These are phyloP conservation scores for Dicyrtomina minuta DNA, from an alignment of 2,888 invertebrate genomes.

Conservation along the genomic window DNA sequence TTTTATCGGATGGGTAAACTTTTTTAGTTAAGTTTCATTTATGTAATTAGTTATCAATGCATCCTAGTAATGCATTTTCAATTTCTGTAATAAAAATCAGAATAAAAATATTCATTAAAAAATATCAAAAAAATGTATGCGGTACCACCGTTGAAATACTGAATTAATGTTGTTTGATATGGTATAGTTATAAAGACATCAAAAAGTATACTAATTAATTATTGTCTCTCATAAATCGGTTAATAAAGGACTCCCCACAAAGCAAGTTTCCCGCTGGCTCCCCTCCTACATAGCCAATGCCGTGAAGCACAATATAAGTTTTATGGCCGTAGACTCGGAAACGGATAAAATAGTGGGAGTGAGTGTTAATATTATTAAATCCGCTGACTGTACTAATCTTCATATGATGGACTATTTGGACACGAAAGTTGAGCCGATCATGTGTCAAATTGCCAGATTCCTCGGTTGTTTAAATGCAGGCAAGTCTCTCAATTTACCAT, in stretches of 20 bases:
- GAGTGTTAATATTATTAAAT: slow-evolving; percentile 37
- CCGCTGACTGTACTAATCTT: slow-evolving; percentile 18
- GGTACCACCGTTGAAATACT: no score
- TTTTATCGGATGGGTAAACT: no score
- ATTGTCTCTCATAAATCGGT: no score
- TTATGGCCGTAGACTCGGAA: slow-evolving; percentile 38
- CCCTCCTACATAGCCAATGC: slow-evolving; percentile 33
- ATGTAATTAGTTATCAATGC: no score
- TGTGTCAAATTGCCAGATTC: slow-evolving; percentile 35
- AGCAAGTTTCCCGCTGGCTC: slow-evolving; percentile 36
- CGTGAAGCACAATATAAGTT: slow-evolving; percentile 33
- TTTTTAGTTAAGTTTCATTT: no score
- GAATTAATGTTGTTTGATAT: no score
- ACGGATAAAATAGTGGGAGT: slow-evolving; percentile 40
- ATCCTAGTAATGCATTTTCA: no score
- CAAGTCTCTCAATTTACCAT: slow-evolving; percentile 8
- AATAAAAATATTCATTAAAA: no score
- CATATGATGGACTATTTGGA: slow-evolving; percentile 31
- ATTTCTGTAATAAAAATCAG: no score
- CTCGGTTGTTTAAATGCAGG: slow-evolving; percentile 32
- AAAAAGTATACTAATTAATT: no score
- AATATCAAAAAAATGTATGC: no score
- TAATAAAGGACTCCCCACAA: slow-evolving; percentile 30
- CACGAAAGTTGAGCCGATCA: slow-evolving; percentile 29
- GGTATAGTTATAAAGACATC: no score